These are phyloP conservation scores for Zaprionus nigranus DNA, from an alignment of 1,140 invertebrate genomes.

Conservation along the genomic window DNA sequence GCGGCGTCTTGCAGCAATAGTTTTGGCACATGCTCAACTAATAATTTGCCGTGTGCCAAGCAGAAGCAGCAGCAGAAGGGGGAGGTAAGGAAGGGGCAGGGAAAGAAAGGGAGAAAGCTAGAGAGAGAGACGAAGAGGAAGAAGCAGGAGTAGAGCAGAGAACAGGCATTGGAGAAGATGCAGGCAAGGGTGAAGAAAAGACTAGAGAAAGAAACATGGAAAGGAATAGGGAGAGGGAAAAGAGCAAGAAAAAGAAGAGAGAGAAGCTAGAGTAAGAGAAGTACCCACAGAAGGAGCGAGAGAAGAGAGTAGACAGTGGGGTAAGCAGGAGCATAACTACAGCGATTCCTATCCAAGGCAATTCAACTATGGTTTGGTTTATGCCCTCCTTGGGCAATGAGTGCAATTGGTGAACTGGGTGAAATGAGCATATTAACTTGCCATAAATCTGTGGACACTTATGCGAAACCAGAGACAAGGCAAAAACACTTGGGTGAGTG, in stretches of 20 bases:
- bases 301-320: neutral
- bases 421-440: conserved; percentile 78
- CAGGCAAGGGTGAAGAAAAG: neutral
- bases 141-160: neutral
- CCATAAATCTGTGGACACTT: conserved; percentile 65
- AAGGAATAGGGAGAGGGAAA: neutral
- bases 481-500: neutral
- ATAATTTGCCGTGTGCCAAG: conserved; percentile 79
- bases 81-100: neutral
- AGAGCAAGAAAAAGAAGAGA: neutral
- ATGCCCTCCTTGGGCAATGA: conserved; percentile 44
- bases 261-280: neutral
- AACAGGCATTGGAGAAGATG: neutral
- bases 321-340: neutral
- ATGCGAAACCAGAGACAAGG: neutral
- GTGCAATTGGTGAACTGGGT: conserved; percentile 56
- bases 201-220: neutral
- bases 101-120: neutral
- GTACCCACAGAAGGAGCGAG: neutral
- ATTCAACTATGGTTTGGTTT: conserved; percentile 59
- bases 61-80: conserved; percentile 7
- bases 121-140: neutral
- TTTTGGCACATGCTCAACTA: conserved; percentile 82
- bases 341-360: conserved; percentile 5
- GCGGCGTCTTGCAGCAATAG: conserved; percentile 71